Evolutionary conservation across 92 coral and sea anemone genomes (phyloP), one percentile per base, ranked within the genome.

Genomic region (Heliopora coerulea): DNA sequence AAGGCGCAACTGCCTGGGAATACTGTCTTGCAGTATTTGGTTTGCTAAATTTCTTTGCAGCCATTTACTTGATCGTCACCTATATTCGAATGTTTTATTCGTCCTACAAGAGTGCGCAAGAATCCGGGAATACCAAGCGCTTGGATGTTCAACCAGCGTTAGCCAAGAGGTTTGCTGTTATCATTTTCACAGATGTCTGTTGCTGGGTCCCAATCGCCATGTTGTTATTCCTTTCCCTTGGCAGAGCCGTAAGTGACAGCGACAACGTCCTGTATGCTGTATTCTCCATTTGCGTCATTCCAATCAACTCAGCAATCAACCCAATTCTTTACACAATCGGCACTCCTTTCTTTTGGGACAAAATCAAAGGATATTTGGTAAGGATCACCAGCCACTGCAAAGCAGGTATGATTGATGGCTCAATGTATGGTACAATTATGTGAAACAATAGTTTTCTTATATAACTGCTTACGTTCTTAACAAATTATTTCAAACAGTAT

Each of bases 151-250:
- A 72, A 44, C 33, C 78, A 14, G 32, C 78, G 42, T 48, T 72
- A 60, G 78, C 78, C 59, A 72, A 72, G 35, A 59, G 78, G 10
- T 72, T 72, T 72, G 78, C 65, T 54, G 78, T 64, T 25, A 64
- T 72, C 26, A 64, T 72, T 21, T 61, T 61, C 23, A 61, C 67
- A 8, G 67, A 61, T 17, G 72, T 64, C 20, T 64, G 72, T 50
- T 64, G 72, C 31, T 64, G 72, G 72, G 72, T 64, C n/a, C 72
- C 72, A 64, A 64, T 64, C 50, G 72, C 72, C 52, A 64, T 64
- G 72, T 64, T 64, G 29, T 35, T 64, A 23, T 30, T 64, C 31
- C 39, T 64, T 19, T 64, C 72, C 8, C 54, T 64, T 15, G 72
- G 19, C 1, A 48, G 72, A 34, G 72, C 72, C 2, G 44, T 37